These are phyloP conservation scores for Ammospiza caudacuta DNA, from an alignment of 2,113 vertebrate genomes.

Conservation along the genomic window DNA sequence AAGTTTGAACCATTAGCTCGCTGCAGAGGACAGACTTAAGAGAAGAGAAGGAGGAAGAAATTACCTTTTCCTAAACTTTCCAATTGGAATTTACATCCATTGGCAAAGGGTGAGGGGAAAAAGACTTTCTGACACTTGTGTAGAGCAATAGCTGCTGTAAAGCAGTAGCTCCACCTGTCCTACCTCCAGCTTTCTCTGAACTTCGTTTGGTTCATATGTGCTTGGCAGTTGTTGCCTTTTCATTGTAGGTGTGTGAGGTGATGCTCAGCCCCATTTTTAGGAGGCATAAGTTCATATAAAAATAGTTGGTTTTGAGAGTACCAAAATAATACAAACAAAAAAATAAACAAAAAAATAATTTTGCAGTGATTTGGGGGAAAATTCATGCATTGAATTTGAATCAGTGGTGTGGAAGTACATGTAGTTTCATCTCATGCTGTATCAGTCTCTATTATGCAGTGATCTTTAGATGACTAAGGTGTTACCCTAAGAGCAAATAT, in stretches of 20 bases:
- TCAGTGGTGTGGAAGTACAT: neutral
- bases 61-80: neutral
- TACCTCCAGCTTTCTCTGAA: neutral
- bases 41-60: neutral
- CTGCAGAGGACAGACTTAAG: neutral
- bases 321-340: neutral
- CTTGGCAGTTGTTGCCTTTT: neutral
- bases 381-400: neutral
- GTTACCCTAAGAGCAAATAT: neutral
- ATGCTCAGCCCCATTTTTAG: neutral
- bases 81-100: neutral
- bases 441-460: neutral
- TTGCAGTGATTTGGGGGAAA: neutral
- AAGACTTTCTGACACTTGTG: neutral
- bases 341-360: neutral
- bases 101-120: neutral
- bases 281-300: neutral
- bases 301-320: neutral
- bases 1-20: neutral
- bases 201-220: neutral
- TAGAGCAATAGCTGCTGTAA: neutral
- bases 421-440: neutral
- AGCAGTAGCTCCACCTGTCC: neutral
- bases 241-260: neutral
- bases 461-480: neutral